Percentiles rank a stretch among this genome's conserved stretches.
phyloP scores from a whole-genome alignment of 64 coral and sea anemone species.

The Exaiptasia diaphana region DNA sequence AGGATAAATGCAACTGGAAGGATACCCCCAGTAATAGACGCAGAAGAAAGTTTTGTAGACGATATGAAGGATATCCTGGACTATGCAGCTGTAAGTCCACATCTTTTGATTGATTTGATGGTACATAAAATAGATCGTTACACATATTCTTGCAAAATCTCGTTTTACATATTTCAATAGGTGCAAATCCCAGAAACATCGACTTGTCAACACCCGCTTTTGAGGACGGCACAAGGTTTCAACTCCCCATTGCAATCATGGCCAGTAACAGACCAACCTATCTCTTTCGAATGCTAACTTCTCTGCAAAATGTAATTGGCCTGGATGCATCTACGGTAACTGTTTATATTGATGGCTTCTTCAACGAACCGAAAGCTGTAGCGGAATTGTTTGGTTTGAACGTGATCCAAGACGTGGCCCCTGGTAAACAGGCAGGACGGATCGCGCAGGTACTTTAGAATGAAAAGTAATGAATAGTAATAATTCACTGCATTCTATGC shows the following conservation, averaged over 20 bases:
- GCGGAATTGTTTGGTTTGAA: constrained; percentile 54
- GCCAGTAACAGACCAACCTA: constrained; percentile 49
- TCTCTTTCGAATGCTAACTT: constrained; percentile 34
- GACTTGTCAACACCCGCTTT: constrained; percentile 11
- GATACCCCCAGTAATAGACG: constrained; percentile 33
- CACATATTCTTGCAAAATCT: background rate
- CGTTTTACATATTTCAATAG: background rate
- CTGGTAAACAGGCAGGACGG: constrained; percentile 54
- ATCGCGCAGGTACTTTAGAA: constrained; percentile 66
- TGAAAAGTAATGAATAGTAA: no score
- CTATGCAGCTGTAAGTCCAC: constrained; percentile 75
- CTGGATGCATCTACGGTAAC: constrained; percentile 47
- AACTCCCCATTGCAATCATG: constrained; percentile 52
- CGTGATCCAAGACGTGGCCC: constrained; percentile 48
- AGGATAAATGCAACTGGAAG: constrained; percentile 57
- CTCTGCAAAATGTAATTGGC: constrained; percentile 32
- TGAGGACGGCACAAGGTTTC: constrained; percentile 7
- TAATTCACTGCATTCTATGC: no score
- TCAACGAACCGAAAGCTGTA: constrained; percentile 52
- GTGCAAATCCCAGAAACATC: constrained; percentile 1
- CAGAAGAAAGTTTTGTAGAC: constrained; percentile 73
- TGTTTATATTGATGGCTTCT: constrained; percentile 59
- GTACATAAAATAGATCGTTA: background rate
- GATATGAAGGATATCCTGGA: constrained; percentile 74
- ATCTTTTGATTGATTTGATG: background rate